Base-by-base conservation (phyloP, 2,797 vertebrate species). In the Typhlichthys eigenmanni region DNA sequence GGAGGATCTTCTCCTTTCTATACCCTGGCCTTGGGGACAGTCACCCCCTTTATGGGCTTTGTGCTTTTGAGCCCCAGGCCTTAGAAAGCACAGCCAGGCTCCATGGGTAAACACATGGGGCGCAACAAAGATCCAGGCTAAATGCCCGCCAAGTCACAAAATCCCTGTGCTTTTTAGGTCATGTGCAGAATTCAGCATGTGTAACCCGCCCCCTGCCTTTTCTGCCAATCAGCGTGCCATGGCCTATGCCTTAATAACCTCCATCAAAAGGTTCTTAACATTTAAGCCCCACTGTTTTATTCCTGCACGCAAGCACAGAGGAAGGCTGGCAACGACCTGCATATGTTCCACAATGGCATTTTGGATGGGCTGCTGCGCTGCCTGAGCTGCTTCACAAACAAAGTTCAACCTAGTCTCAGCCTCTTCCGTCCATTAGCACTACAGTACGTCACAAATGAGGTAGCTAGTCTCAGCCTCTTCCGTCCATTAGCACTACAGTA, bases 51-150 rank as follows among this genome's bases (percentile, higher is more conserved):
- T 72, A 24, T 13, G 19, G 71, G 68, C 60, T 12, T 54, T 24
- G 72, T 34, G 17, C 85, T 80, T 87, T 88, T 83, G 75, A 88
- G 79, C 67, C 66, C 17, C 0, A 24, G 66, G 72, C 77, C 76
- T 86, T 81, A 74, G 77, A 88, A 85, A 85, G 84, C 83, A 79
- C 82, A 84, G 70, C 74, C 65, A 3, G 70, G 78, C 80, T 82
- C 67, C 69, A 68, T 74, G 80, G 71, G 77, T 68, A 76, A 24
- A 91, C 88, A 90, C 80, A 87, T 84, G 83, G 9, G 85, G 58
- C 75, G 51, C 57, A 77, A 87, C 82, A 87, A 90, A 91, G 81
- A 79, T 78, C 69, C 70, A 55, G 76, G 85, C 85, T 85, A 53
- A 83, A 83, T 58, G 75, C 81, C 79, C 62, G 32, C 54, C 84